Evolutionary conservation across 2,797 vertebrate genomes (phyloP), one percentile per base, ranked within the genome.

Genomic region (Alca torda): DNA sequence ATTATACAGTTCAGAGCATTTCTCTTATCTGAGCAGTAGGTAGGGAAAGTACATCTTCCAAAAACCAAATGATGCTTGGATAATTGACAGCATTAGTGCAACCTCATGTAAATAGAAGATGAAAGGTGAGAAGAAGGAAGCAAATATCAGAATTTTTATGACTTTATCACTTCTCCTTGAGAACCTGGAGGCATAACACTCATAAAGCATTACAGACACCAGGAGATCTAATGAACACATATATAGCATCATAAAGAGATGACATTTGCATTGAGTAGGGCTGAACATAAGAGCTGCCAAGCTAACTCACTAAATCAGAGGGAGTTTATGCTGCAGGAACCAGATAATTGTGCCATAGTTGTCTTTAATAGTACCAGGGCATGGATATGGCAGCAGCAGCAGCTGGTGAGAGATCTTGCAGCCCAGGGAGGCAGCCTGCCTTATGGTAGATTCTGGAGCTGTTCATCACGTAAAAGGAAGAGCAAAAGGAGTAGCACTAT

Each of bases 21-120:
- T 92, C 50, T 93, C 56, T 83, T 87, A 63, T 28, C 70, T 90
- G 68, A 93, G 84, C 84, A 74, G 74, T 31, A 85, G 33, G 56
- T 63, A 87, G 72, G 53, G 70, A 75, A 94, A 77, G 68, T 78
- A 82, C 75, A 39, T 84, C 67, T 89, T 92, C 67, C 78, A 74
- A 19, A 93, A 93, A 84, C 21, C 48, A 89, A 94, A 59, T 77
- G 86, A 30, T 85, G 90, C 86, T 82, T 90, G 75, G 60, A 90
- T 95, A 96, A 95, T 89, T 95, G 95, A 93, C 94, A 89, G 84
- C 91, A 84, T 95, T 96, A 95, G 79, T 78, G 65, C 78, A 94
- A 85, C 60, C 69, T 87, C 76, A 59, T 85, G 61, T 94, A 91
- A 93, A 91, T 80, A 85, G 78, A 56, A 87, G 73, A 77, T 80